Percentiles rank a stretch among this genome's conserved stretches.
Conservation (phyloP, 2,888 invertebrate genomes). For the Tenthredo notha region DNA sequence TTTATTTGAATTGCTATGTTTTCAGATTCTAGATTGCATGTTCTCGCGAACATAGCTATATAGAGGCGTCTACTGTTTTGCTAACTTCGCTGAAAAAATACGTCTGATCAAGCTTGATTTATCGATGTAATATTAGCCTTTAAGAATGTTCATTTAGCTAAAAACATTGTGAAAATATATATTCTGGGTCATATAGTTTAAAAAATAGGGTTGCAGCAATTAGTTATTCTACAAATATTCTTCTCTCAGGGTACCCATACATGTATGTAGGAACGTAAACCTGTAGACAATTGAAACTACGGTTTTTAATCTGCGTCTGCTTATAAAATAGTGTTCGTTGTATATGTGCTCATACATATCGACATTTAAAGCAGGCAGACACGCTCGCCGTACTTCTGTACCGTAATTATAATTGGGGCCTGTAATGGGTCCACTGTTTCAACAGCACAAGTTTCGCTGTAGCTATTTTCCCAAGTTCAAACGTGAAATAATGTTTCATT, state of each 20-base stretch:
- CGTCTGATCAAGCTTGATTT: neutral
- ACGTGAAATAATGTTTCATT: conserved; percentile 28
- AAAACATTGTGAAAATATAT: neutral
- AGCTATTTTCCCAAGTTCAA: conserved; percentile 35
- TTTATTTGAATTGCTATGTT: neutral
- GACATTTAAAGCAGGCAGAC: conserved; percentile 14
- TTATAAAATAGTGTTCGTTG: neutral
- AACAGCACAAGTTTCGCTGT: conserved; percentile 34
- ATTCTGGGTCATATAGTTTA: neutral
- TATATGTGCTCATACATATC: neutral
- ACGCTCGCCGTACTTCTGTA: conserved; percentile 61
- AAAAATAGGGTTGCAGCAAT: neutral
- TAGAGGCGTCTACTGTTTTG: neutral
- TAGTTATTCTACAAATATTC: neutral
- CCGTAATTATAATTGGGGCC: conserved; percentile 74
- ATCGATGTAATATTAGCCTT: neutral
- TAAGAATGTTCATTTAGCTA: neutral
- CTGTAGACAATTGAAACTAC: neutral
- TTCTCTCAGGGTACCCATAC: neutral
- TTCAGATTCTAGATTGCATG: neutral
- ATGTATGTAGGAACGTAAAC: neutral
- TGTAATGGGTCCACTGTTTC: conserved; percentile 64
- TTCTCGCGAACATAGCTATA: neutral
- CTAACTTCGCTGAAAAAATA: neutral
- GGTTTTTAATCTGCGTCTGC: neutral